These are phyloP conservation scores for Gymnogyps californianus DNA, from an alignment of 2,113 vertebrate genomes.

Conservation along the genomic window DNA sequence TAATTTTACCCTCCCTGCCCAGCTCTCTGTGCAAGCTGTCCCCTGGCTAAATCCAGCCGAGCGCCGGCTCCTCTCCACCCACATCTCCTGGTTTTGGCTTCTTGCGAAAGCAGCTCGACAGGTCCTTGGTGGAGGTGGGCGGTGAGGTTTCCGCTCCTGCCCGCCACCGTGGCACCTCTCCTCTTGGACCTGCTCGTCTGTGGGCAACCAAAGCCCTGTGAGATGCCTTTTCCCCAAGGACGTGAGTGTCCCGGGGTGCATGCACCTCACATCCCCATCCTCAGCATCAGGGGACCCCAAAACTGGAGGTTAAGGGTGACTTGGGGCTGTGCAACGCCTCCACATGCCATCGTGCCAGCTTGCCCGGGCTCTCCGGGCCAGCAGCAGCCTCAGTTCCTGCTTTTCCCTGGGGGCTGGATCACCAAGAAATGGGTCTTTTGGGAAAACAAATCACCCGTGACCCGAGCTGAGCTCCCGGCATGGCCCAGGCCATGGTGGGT, in stretches of 20 bases:
- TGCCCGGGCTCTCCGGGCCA: background rate
- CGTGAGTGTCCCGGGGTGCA: background rate
- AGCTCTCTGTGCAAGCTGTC: fast-evolving
- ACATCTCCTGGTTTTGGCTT: background rate
- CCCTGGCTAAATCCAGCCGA: background rate
- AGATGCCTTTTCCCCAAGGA: background rate
- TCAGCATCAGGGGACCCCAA: background rate
- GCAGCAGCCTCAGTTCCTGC: background rate
- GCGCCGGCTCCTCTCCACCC: background rate
- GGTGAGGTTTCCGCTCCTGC: background rate
- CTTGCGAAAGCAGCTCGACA: background rate
- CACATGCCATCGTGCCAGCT: fast-evolving
- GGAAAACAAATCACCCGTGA: fast-evolving
- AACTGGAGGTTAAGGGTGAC: background rate
- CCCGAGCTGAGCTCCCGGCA: background rate
- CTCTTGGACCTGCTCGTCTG: background rate
- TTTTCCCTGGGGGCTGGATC: background rate
- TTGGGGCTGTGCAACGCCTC: background rate
- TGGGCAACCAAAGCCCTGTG: background rate
- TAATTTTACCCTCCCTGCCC: background rate
- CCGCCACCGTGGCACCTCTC: background rate
- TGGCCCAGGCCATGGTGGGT: background rate
- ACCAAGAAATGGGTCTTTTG: background rate
- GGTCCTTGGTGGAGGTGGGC: background rate
- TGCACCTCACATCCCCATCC: background rate